Base-by-base conservation (phyloP, 2,888 invertebrate genomes). In the Netelia virgata region DNA sequence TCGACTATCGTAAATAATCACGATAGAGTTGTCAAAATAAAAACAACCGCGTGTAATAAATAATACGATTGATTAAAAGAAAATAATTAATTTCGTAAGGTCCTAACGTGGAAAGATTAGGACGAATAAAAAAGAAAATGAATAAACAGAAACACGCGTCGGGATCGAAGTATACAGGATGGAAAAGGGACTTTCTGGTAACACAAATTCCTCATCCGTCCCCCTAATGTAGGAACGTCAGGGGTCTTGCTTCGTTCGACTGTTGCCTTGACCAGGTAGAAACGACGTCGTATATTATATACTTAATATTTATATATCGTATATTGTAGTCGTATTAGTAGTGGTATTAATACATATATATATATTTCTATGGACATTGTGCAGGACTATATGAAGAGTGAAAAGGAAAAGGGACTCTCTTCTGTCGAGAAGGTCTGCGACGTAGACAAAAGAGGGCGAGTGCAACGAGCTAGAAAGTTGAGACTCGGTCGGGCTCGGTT, bases 381-480 rank as follows among this genome's bases (percentile, higher is more conserved):
- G 53, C 47, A 36, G 20, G 41, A 57, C 20, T 47, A 41, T 75
- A 64, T 41, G 70, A 80, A 61, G 75, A 70, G 63, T 63, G 69
- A 76, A 72, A 59, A 79, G 55, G 36, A 55, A 73, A 82, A 83
- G 74, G 79, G 73, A 83, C 68, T 74, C 61, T 77, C 68, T 53
- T 72, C 18, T 70, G 57, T 72, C 47, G 74, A 66, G 78, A 50
- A 72, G 76, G 73, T 57, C 82, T 20, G 70, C 8, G 16, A 69
- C 69, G 81, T 69, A 74, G 79, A 79, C 82, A 88, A 90, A 91
- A 90, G 90, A 88, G 90, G 86, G 88, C 90, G 91, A 89, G 90
- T 91, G 92, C 91, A 92, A 91, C 92, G 89, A 92, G 90, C 90
- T 92, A 91, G 92, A 92, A 92, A 92, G 90, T 91, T 88, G 88